Evolutionary conservation across 2,888 invertebrate genomes (phyloP).

Genomic region (Drosophila mercatorum): DNA sequence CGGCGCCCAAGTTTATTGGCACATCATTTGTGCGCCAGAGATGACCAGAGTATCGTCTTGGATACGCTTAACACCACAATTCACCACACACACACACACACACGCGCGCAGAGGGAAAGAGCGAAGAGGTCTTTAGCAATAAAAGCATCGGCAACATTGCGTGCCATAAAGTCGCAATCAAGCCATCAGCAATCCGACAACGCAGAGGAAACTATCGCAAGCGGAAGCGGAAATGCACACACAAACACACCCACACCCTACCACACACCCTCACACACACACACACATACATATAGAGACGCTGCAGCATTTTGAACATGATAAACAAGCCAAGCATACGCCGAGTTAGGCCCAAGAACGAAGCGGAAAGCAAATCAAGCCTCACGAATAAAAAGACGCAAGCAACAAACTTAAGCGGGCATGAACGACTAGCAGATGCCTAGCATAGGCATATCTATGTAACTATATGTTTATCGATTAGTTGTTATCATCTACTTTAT

Average conservation of each 20-base stretch:
- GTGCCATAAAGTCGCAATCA: constrained; percentile 59
- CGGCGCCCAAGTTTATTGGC: constrained; percentile 69
- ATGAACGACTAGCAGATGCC: neutral
- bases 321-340: constrained; percentile 25
- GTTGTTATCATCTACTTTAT: too few species aligned
- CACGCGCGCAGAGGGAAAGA: neutral
- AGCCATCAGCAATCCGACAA: constrained; percentile 44
- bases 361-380: constrained; percentile 13
- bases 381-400: constrained; percentile 6
- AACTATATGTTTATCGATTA: neutral
- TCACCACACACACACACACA: neutral
- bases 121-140: constrained; percentile 23
- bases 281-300: neutral
- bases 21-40: constrained; percentile 69
- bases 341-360: constrained; percentile 18
- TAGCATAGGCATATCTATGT: neutral
- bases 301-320: constrained; percentile 27
- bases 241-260: constrained; percentile 5
- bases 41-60: constrained; percentile 33
- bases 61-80: constrained; percentile 16
- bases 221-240: constrained; percentile 59
- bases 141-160: constrained; percentile 39
- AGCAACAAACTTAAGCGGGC: constrained; percentile 4
- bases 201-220: constrained; percentile 56
- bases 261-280: constrained; percentile 6